phyloP scores from a whole-genome alignment of 2,888 invertebrate species.

The Rhagonycha lutea region DNA sequence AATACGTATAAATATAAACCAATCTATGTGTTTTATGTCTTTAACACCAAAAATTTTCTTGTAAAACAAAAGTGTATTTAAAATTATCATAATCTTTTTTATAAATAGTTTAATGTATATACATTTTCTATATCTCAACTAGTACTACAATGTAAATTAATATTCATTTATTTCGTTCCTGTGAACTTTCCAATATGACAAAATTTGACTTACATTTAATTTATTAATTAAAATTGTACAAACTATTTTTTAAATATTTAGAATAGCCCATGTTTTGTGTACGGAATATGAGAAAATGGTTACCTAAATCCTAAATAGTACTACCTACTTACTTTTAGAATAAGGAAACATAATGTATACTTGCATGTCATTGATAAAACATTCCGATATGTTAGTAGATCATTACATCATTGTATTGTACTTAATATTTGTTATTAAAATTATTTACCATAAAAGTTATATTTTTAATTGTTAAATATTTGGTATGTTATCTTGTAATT shows the following conservation, averaged over 20 bases:
- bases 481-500: constrained; percentile 45
- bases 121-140: neutral
- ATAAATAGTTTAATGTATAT: neutral
- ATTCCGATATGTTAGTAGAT: constrained; percentile 33
- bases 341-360: constrained; percentile 40
- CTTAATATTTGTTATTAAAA: constrained; percentile 21
- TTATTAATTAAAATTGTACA: neutral
- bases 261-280: constrained; percentile 4
- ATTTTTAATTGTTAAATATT: constrained; percentile 30
- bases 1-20: neutral
- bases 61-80: neutral
- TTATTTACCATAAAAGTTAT: constrained; percentile 27
- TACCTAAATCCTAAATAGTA: constrained; percentile 14
- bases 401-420: constrained; percentile 16
- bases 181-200: neutral
- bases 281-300: constrained; percentile 5
- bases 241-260: neutral
- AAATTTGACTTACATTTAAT: neutral
- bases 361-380: constrained; percentile 43
- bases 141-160: neutral
- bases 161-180: neutral
- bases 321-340: constrained; percentile 11
- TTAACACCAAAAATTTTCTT: neutral
- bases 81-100: neutral
- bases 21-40: constrained; percentile 1